Conservation (phyloP, 1,140 invertebrate genomes). For the Bradynema listronoti region DNA sequence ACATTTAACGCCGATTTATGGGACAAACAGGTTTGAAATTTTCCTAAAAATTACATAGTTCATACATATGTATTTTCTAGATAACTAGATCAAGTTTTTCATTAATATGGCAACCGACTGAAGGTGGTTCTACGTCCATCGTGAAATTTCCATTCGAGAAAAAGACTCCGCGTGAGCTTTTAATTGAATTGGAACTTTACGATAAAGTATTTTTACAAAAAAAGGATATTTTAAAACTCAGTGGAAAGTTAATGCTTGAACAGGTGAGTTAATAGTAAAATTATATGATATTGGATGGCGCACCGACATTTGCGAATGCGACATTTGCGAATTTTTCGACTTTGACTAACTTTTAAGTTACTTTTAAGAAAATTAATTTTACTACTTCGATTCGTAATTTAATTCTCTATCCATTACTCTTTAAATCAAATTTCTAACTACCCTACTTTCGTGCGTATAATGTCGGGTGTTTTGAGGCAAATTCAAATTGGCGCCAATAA, state of each 20-base stretch:
- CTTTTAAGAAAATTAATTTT: no score
- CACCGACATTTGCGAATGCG: no score
- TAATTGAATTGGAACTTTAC: conserved; percentile 36
- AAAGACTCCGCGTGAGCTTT: conserved; percentile 36
- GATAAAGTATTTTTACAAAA: conserved; percentile 42
- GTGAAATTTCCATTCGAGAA: conserved; percentile 58
- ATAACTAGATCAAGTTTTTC: conserved; percentile 55
- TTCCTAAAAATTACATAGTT: background rate
- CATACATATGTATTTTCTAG: conserved; percentile 19
- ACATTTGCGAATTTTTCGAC: no score
- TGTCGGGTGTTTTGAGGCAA: no score
- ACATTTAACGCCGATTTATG: conserved; percentile 55
- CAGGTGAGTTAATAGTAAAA: conserved; percentile 26
- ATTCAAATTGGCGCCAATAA: no score
- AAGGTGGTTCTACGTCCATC: conserved; percentile 43
- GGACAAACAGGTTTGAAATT: conserved; percentile 46
- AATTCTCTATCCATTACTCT: no score
- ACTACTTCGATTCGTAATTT: no score
- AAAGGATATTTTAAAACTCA: conserved; percentile 27
- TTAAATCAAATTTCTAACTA: no score
- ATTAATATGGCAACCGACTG: conserved; percentile 56
- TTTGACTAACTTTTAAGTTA: no score
- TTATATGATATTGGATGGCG: no score
- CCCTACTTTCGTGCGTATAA: no score
- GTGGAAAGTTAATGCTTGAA: conserved; percentile 28